phyloP scores from a whole-genome alignment of 2,797 vertebrate species.

The Loris lydekkerianus region DNA sequence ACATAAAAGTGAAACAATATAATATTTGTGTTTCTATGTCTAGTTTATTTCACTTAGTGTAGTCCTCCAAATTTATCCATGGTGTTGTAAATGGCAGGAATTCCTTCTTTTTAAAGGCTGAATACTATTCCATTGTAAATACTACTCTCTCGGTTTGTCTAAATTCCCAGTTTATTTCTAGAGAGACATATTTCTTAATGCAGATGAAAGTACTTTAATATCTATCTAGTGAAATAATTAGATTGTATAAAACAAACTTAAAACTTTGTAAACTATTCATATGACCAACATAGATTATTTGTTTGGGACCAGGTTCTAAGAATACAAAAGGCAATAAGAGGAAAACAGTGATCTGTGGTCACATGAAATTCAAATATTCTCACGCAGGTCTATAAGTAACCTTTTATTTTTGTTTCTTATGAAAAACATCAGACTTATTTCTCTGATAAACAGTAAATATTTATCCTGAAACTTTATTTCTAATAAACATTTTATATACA shows the following conservation, averaged over 20 bases:
- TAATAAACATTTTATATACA: background rate
- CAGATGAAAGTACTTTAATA: background rate
- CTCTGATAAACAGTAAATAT: conserved; percentile 1
- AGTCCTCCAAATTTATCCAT: background rate
- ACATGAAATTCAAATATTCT: conserved; percentile 21
- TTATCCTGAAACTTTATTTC: conserved; percentile 22
- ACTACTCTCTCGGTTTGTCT: background rate
- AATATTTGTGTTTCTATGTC: background rate
- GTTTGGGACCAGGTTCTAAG: conserved; percentile 22
- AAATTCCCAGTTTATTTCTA: conserved; percentile 2
- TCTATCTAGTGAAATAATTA: background rate
- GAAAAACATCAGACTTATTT: conserved; percentile 41
- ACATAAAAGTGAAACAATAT: background rate
- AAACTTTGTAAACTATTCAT: conserved; percentile 6
- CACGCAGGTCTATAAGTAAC: background rate
- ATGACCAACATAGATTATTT: background rate
- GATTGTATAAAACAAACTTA: conserved; percentile 3
- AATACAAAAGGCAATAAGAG: background rate
- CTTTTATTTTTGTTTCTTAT: conserved; percentile 20
- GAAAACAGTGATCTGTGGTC: background rate
- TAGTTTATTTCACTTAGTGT: background rate
- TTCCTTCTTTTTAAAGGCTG: background rate
- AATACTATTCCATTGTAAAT: background rate
- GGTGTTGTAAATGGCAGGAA: background rate
- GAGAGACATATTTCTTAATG: conserved; percentile 6